Evolutionary conservation across 2,888 invertebrate species (phyloP).

Genomic region (Auanema freiburgensis): DNA sequence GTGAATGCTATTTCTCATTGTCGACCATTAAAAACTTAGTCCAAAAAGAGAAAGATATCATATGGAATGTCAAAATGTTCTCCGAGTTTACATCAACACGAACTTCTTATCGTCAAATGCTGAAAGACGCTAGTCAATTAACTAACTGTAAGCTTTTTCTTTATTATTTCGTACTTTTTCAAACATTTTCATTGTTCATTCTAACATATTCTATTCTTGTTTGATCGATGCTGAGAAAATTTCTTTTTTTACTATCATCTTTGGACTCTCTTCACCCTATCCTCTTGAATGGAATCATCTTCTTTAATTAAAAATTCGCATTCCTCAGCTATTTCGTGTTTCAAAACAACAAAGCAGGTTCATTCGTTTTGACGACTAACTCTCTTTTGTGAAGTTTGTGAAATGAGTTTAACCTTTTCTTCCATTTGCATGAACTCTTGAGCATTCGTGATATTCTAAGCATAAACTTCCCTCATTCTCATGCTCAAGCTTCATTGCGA

Average conservation of each 20-base stretch:
- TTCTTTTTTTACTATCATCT: constrained; percentile 11
- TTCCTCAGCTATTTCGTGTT: too few relatives aligned
- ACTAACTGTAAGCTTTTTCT: constrained; percentile 51
- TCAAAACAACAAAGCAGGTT: too few relatives aligned
- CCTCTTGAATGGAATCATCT: neutral
- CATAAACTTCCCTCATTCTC: too few relatives aligned
- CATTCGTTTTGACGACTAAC: too few relatives aligned
- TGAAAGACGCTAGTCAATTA: constrained; percentile 71
- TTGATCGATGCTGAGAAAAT: neutral
- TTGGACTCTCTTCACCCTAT: neutral
- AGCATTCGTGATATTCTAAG: too few relatives aligned
- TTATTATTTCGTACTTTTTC: neutral
- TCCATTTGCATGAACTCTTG: too few relatives aligned
- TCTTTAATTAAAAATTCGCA: neutral
- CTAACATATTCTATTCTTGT: neutral
- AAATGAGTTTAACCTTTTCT: too few relatives aligned
- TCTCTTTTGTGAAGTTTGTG: too few relatives aligned
- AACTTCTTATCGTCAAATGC: constrained; percentile 71
- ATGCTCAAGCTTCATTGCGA: too few relatives aligned
- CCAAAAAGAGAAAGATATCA: constrained; percentile 50
- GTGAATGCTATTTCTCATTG: constrained; percentile 59
- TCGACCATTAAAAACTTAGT: constrained; percentile 60
- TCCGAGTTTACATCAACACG: constrained; percentile 74
- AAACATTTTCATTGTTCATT: neutral
- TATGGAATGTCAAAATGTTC: constrained; percentile 63